Base-by-base conservation (phyloP, 1,140 invertebrate species). In the Globodera ellingtonae region DNA sequence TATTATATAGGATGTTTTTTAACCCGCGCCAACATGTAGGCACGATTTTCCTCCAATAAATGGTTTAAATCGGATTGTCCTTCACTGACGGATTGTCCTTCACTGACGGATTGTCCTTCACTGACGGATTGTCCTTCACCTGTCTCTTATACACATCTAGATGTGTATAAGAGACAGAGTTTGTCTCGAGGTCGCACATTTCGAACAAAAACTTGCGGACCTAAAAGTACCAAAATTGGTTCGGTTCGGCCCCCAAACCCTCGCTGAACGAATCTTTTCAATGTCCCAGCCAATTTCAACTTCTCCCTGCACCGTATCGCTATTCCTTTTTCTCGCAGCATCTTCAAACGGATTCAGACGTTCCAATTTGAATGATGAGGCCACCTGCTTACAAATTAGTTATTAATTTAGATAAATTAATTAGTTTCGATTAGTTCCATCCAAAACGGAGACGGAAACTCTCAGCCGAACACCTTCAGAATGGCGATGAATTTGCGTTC, bases 271-370 rank as follows among this genome's bases (percentile, higher is more conserved):
- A 24, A 75, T 46, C 48, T 67, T 48, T 10, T 75, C 62, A 75
- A 47, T 66, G 48, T 9, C 15, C 56, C 56, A 62, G 4, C 56
- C 62, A 15, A 67, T 35, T 50, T 50, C 46, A 9, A 77, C 75
- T 44, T 62, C 67, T 48, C 47, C 56, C 44, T 67, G 21, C 47
- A 10, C 35, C 7, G 67, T 21, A 5, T 65, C 67, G n/a, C 66
- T n/a, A 6, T 24, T 46, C 46, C 52, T 65, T 18, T 52, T 21
- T 18, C 50, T 47, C 24, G 62, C 75, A 18, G 52, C 48, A 48
- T 62, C 65, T 50, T 77, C 75, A 24, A 65, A 48, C 65, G 75
- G 75, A 24, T 62, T 77, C 46, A 77, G 69, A n/a, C 18, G 56
- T 75, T 75, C 73, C 15, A 75, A 21, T 56, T 75, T 75, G 18